Conservation (phyloP, 2,888 invertebrate species). For the Eupithecia subfuscata region DNA sequence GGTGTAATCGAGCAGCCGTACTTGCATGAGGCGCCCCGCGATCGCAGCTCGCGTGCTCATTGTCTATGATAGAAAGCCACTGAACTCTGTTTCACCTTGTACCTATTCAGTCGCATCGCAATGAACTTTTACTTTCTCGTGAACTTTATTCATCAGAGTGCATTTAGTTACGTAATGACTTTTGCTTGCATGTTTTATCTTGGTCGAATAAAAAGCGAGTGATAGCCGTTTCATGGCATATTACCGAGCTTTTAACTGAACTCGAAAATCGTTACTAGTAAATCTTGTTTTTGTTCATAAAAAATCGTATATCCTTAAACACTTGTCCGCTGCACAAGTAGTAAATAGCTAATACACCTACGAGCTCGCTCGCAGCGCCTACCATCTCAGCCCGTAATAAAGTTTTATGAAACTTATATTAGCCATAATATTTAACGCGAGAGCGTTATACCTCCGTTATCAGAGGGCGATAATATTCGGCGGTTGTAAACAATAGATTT, state of each 20-base stretch:
- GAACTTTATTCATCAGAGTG: not conserved
- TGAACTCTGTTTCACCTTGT: conserved; percentile 7
- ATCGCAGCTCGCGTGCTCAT: not conserved
- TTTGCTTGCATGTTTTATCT: not conserved
- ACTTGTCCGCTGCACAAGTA: not conserved
- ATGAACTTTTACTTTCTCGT: conserved; percentile 1
- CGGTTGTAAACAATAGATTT: conserved; percentile 18
- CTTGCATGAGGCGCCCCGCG: not conserved
- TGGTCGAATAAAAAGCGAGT: not conserved
- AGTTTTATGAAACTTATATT: conserved; percentile 25
- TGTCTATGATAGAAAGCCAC: not conserved
- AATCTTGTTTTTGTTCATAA: not conserved
- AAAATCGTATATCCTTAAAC: not conserved
- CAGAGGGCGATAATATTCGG: conserved; percentile 19
- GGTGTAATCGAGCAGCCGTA: not conserved
- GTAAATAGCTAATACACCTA: not conserved
- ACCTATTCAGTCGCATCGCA: conserved; percentile 1
- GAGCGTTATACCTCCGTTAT: conserved; percentile 22
- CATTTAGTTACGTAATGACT: not conserved
- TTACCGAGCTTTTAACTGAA: not conserved
- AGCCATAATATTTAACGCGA: conserved; percentile 28
- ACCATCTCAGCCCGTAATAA: conserved; percentile 13
- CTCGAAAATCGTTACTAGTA: not conserved
- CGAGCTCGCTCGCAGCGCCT: not conserved
- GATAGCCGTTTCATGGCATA: not conserved